Base-by-base conservation (phyloP, 2,797 vertebrate species). In the Masticophis lateralis region DNA sequence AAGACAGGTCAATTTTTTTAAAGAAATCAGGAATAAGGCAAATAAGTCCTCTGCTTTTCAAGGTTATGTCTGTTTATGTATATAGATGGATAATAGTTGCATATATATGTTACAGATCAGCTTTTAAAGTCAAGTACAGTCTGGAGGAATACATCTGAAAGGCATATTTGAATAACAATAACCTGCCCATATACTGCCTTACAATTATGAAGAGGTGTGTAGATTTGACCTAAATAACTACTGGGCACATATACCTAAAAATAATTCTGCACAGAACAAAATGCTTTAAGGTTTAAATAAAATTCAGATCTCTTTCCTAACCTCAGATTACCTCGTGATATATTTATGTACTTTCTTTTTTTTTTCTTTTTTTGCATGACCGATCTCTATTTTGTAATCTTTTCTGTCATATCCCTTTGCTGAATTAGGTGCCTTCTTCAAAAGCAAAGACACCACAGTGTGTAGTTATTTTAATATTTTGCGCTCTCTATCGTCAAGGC, bases 391-490 rank as follows among this genome's bases (percentile, higher is more conserved):
- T 57, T 10, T 59, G 37, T 88, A 43, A 61, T 37, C 28, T 61
- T 47, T 27, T 22, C 90, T 43, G 43, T 59, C 69, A 16, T 13
- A 18, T 7, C 7, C 16, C n/a, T 92, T 55, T 92, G 91, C 83
- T 53, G 83, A 88, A 83, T 51, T 55, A 61, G 53, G 16, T 20
- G 9, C 9, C 5, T 88, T 88, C 88, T 91, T 86, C 79, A 83
- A 83, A 83, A n/a, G 51, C 57, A 88, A 27, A 88, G 89, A 79
- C 12, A 59, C 69, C 88, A 92, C 83, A 88, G 5, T 13, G 6
- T 83, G 56, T 91, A 6, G 95, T 0, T 56, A 27, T 93, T 94
- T 89, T 88, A 47, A 14, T 93, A 63, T 9, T 87, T 88, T 91
- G 25, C 57, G 37, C 56, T 37, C 74, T 51, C 13, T 87, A 88